Evolutionary conservation across 2,888 invertebrate genomes (phyloP).

Genomic region (Pycnomerus fuliginosus): DNA sequence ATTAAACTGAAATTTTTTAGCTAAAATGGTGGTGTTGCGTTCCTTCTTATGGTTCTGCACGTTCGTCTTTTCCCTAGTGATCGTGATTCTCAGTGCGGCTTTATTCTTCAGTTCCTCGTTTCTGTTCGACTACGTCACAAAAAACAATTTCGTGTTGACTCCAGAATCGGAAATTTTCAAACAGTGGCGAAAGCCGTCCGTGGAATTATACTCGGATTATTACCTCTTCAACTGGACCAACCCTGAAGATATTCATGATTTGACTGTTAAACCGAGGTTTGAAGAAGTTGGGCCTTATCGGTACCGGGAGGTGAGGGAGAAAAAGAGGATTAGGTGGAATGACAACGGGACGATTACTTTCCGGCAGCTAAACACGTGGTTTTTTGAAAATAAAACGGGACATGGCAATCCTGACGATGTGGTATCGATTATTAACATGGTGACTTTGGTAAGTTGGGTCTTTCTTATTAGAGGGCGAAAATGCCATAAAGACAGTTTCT

Average conservation of each 20-base stretch:
- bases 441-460: conserved; percentile 77
- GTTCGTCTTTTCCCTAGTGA: too few relatives aligned
- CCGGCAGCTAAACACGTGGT: conserved; percentile 65
- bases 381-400: conserved; percentile 67
- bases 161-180: conserved; percentile 63
- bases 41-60: too few relatives aligned
- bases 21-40: too few relatives aligned
- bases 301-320: conserved; percentile 65
- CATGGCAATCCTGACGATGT: conserved; percentile 67
- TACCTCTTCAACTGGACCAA: conserved; percentile 82
- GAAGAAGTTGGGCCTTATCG: conserved; percentile 64
- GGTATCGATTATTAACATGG: conserved; percentile 73
- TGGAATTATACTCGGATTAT: conserved; percentile 65
- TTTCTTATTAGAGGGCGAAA: too few relatives aligned
- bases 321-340: conserved; percentile 73
- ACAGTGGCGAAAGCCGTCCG: conserved; percentile 68
- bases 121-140: conserved; percentile 32
- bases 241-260: conserved; percentile 62
- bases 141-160: too few relatives aligned
- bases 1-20: too few relatives aligned
- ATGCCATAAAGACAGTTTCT: too few relatives aligned
- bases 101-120: conserved; percentile 10
- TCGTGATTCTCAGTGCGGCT: background rate
- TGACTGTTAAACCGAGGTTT: conserved; percentile 58
- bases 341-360: conserved; percentile 74